These are phyloP conservation scores for Vulpes ferrilata DNA, from an alignment of 2,113 vertebrate genomes.

Conservation along the genomic window DNA sequence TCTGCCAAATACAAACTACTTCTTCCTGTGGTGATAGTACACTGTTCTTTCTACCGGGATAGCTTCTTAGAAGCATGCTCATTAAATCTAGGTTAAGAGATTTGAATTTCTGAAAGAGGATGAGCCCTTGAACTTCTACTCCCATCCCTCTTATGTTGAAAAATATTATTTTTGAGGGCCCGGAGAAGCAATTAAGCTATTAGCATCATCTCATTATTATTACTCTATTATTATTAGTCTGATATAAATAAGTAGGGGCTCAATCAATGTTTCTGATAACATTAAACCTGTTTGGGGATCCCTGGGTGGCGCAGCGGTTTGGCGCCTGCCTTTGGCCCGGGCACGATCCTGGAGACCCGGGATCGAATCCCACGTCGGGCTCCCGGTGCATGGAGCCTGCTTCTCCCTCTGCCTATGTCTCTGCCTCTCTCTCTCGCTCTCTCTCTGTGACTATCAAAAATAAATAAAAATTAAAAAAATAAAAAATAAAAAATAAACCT, in stretches of 20 bases:
- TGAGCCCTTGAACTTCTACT: background rate
- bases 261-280: background rate
- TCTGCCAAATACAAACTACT: background rate
- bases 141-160: background rate
- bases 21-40: background rate
- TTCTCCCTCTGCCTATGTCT: too few species aligned
- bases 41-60: background rate
- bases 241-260: background rate
- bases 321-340: too few species aligned
- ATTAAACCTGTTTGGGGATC: background rate
- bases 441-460: too few species aligned
- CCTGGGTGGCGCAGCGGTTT: too few species aligned
- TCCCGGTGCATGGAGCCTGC: too few species aligned
- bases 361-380: too few species aligned
- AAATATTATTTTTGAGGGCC: background rate
- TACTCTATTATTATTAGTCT: background rate
- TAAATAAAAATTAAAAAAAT: too few species aligned
- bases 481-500: too few species aligned
- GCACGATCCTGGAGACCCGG: too few species aligned
- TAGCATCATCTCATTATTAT: background rate
- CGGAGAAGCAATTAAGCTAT: background rate
- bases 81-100: background rate
- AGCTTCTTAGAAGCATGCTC: background rate
- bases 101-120: constrained; percentile 49
- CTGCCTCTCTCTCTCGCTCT: too few species aligned